Percentiles rank a stretch among this genome's conserved stretches.
phyloP scores from a whole-genome alignment of 2,797 vertebrate species.

The Rhinichthys osculus region DNA sequence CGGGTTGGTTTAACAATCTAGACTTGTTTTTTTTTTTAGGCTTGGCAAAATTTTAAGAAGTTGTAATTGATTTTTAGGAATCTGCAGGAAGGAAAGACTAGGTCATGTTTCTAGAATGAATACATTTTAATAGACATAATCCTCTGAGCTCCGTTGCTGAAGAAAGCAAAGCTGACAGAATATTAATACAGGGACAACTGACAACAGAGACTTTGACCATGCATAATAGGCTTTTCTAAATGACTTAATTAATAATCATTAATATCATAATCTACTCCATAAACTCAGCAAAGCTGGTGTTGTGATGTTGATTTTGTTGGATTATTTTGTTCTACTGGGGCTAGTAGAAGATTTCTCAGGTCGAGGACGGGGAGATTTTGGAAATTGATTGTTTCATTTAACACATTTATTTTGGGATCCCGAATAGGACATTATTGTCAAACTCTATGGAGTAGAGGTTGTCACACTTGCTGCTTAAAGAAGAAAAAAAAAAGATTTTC shows the following conservation, averaged over 20 bases:
- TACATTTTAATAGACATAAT: constrained; percentile 53
- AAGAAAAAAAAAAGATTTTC: background rate
- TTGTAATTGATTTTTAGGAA: constrained; percentile 47
- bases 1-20: constrained; percentile 9
- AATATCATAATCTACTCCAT: constrained; percentile 1
- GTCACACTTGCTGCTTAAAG: background rate
- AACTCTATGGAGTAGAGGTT: background rate
- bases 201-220: constrained; percentile 27
- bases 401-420: background rate
- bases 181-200: constrained; percentile 48
- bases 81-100: constrained; percentile 11
- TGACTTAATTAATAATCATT: constrained; percentile 41
- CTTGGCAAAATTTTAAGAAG: constrained; percentile 25
- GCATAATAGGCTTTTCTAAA: constrained; percentile 44
- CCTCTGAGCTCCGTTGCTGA: constrained; percentile 37
- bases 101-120: constrained; percentile 36
- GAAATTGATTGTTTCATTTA: background rate
- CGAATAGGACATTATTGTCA: background rate
- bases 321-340: background rate
- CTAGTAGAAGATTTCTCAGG: background rate
- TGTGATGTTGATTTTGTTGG: background rate
- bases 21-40: constrained; percentile 16
- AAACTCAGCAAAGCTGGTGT: background rate
- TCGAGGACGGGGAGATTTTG: background rate
- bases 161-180: constrained; percentile 51